Percentiles rank a stretch among this genome's conserved stretches.
Evolutionary conservation across 2,797 vertebrate genomes (phyloP).

Genomic region (Rhadinocentrus ornatus): DNA sequence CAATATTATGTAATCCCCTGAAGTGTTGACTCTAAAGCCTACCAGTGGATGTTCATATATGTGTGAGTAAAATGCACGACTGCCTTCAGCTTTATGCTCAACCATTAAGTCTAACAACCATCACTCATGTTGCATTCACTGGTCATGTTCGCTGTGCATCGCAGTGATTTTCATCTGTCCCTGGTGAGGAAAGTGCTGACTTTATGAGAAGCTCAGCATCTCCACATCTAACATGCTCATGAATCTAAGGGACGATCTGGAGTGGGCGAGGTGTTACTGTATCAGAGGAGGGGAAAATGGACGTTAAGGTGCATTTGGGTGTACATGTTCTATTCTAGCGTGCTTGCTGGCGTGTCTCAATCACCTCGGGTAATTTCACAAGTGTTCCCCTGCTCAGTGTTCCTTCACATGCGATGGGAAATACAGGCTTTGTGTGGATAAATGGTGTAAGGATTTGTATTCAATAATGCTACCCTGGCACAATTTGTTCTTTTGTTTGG

Average conservation of each 20-base stretch:
- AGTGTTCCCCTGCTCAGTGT: slow-evolving; percentile 27
- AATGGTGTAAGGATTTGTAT: neutral
- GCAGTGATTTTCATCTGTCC: slow-evolving; percentile 11
- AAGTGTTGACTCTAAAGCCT: neutral
- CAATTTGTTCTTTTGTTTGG: too few species aligned
- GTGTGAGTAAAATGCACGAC: neutral
- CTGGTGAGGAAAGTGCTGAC: slow-evolving; percentile 33
- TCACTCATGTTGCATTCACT: slow-evolving; percentile 23
- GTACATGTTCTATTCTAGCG: slow-evolving; percentile 5
- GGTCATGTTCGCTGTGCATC: slow-evolving; percentile 11
- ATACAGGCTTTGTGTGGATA: neutral
- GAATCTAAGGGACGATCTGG: slow-evolving; percentile 29
- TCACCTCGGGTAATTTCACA: slow-evolving; percentile 36
- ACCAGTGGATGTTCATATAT: neutral
- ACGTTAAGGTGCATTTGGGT: slow-evolving; percentile 25
- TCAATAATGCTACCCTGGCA: too few species aligned
- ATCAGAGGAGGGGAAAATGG: slow-evolving; percentile 15
- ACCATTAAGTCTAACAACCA: neutral
- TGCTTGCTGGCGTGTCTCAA: slow-evolving; percentile 35
- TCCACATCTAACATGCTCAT: slow-evolving; percentile 14
- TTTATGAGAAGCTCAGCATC: slow-evolving; percentile 23
- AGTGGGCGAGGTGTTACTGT: slow-evolving; percentile 6
- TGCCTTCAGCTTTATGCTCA: slow-evolving; percentile 2
- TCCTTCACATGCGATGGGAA: slow-evolving; percentile 33
- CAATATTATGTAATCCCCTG: neutral